Evolutionary conservation across 2,888 invertebrate species (phyloP), one percentile per base, ranked within the genome.

Genomic region (Dimorphilus gyrociliatus): DNA sequence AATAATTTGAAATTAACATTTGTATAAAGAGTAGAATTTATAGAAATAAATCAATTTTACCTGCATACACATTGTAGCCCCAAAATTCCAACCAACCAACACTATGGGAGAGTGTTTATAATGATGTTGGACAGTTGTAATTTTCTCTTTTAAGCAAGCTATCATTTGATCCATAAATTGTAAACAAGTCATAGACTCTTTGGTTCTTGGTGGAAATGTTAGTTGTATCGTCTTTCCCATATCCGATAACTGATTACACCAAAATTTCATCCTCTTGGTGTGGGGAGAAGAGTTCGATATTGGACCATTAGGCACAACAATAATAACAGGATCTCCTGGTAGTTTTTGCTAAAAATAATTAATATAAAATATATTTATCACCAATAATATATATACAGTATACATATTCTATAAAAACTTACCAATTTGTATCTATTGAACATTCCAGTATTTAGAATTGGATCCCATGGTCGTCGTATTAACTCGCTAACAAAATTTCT

Each of bases 31-130:
- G n/a, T n/a, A n/a, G n/a, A n/a, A n/a, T n/a, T n/a, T n/a, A n/a
- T n/a, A n/a, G n/a, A n/a, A n/a, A n/a, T n/a, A n/a, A n/a, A n/a
- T n/a, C n/a, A n/a, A n/a, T n/a, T n/a, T n/a, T n/a, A n/a, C n/a
- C n/a, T n/a, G n/a, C n/a, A n/a, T n/a, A n/a, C n/a, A n/a, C n/a
- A n/a, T n/a, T n/a, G n/a, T n/a, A 12, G 78, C 72, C n/a, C 78
- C 79, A 19, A 75, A 71, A 50, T 76, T 75, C 55, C 78, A 76
- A 7, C 81, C 81, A 33, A 79, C 64, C n/a, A 81, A 62, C 35
- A 81, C 71, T 16, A 82, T 72, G 23, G 76, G 75, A n/a, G n/a
- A n/a, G n/a, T n/a, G n/a, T n/a, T n/a, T n/a, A n/a, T n/a, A n/a
- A n/a, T n/a, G n/a, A n/a, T n/a, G n/a, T n/a, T n/a, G n/a, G n/a